Evolutionary conservation across 2,113 vertebrate species (phyloP), one percentile per base, ranked within the genome.

Genomic region (Sander vitreus): DNA sequence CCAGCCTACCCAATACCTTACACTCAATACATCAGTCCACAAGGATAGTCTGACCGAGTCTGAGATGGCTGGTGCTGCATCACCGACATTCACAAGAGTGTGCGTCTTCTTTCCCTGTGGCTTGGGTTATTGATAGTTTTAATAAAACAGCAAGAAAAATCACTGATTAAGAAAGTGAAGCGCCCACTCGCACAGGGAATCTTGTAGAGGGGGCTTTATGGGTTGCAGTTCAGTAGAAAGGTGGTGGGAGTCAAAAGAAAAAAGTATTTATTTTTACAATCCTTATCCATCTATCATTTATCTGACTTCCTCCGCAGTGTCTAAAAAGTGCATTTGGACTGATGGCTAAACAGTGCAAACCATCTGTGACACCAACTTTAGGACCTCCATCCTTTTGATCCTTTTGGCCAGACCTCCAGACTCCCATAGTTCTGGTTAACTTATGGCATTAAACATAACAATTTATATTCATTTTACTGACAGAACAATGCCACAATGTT

Each of bases 311-410:
- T 82, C 57, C 72, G 84, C 69, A 51, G 43, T 39, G 66, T 76
- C 68, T 70, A 58, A 83, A 82, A 89, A 89, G 80, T 85, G 82
- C 80, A 71, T 81, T 78, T 81, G 75, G 73, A 82, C 43, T 51
- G 33, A 72, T 2, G 57, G 39, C 55, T 63, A 66, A 80, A 76
- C 68, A 78, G 68, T 64, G 55, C 47, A 82, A 80, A 64, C 65
- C 79, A 81, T 54, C 48, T 67, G 53, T 74, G 85, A 84, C 75
- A 87, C 51, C 62, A 58, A 62, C 47, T 72, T 50, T 14, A 51
- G 48, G 39, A 90, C 33, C 33, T 6, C 33, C 33, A 33, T 33
- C 33, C 33, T 33, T 33, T 33, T 33, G 33, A 6, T 33, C 33
- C 33, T 33, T 33, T 33, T 33, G 6, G 33, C 33, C 33, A 33